These are phyloP conservation scores for Baccha elongata DNA, from an alignment of 2,888 invertebrate genomes.

Conservation along the genomic window DNA sequence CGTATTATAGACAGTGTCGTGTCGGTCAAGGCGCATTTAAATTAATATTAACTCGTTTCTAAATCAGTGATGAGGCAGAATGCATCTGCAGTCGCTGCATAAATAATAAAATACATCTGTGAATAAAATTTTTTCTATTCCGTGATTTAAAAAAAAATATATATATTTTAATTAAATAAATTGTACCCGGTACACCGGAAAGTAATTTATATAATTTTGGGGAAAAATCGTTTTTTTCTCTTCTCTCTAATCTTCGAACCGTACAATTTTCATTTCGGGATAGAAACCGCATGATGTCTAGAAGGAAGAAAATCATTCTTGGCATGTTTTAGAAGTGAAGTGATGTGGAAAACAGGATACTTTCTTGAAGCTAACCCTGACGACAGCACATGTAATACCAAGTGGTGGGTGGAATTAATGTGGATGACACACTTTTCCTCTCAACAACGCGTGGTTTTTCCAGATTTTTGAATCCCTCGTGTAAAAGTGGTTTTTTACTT, in stretches of 20 bases:
- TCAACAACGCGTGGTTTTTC: constrained; percentile 13
- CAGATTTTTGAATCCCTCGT: constrained; percentile 18
- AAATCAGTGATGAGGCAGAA: constrained; percentile 8
- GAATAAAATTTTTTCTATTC: constrained; percentile 19
- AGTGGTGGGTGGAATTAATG: constrained; percentile 40
- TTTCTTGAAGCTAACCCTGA: constrained; percentile 15
- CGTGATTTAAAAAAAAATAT: constrained; percentile 1
- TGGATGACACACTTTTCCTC: constrained; percentile 48
- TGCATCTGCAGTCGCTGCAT: constrained; percentile 32
- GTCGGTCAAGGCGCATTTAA: background rate
- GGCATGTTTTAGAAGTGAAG: constrained; percentile 60
- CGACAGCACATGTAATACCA: constrained; percentile 50
- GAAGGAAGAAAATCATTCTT: constrained; percentile 62
- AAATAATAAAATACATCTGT: constrained; percentile 6
- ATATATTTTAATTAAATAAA: too few species aligned
- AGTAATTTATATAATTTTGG: constrained; percentile 50
- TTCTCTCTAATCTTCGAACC: background rate
- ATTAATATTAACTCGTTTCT: constrained; percentile 27
- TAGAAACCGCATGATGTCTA: constrained; percentile 57
- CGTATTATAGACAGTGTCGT: background rate
- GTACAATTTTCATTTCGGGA: background rate
- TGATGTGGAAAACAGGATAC: constrained; percentile 51
- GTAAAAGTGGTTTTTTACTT: constrained; percentile 2
- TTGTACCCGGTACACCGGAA: background rate
- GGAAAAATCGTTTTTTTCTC: constrained; percentile 4